Conservation (phyloP, 2,797 vertebrate species). For the Micropoecilia bifurca region DNA sequence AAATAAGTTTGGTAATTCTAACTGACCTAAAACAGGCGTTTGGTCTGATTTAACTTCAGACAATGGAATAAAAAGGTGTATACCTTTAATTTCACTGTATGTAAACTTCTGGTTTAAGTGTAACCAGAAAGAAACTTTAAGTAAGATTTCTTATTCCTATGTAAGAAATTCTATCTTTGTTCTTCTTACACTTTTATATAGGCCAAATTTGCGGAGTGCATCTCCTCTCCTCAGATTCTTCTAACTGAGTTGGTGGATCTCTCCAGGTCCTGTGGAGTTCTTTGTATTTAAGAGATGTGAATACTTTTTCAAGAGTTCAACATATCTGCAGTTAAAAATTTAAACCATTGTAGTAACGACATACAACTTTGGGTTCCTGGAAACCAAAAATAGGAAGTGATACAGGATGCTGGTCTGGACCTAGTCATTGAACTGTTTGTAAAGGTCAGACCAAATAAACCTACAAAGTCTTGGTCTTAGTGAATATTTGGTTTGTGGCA, state of each 20-base stretch:
- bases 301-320: neutral
- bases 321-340: neutral
- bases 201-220: neutral
- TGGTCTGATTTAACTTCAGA: neutral
- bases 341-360: neutral
- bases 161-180: neutral
- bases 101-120: neutral
- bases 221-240: neutral
- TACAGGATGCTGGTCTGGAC: neutral
- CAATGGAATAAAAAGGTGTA: neutral
- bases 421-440: neutral
- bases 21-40: neutral
- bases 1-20: neutral
- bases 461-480: neutral
- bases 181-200: neutral
- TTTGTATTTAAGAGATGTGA: neutral
- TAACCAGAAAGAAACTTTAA: neutral
- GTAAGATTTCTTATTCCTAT: neutral
- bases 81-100: neutral
- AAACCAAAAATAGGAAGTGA: conserved; percentile 1
- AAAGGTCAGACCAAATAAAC: neutral
- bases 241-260: neutral
- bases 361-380: neutral
- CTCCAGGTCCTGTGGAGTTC: neutral
- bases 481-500: neutral